Conservation (phyloP, 2,888 invertebrate species). For the Netelia inedita region DNA sequence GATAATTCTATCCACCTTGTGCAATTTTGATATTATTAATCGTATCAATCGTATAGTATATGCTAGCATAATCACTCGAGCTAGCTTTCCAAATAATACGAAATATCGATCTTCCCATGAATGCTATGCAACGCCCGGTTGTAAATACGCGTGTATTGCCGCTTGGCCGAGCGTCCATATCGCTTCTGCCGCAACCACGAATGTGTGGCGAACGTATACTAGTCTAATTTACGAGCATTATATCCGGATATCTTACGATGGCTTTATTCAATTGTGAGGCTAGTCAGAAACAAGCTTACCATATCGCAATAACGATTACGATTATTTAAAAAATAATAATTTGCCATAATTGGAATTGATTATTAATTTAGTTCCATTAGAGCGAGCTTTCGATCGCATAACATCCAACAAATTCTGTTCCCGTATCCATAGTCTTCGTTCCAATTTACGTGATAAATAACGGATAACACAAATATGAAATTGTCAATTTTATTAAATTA, state of each 20-base stretch:
- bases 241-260: slow-evolving; percentile 40
- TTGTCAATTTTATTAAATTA: too few relatives aligned
- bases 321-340: not conserved
- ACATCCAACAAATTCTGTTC: too few relatives aligned
- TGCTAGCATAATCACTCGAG: slow-evolving; percentile 32
- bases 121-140: slow-evolving; percentile 31
- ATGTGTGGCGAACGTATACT: slow-evolving; percentile 49
- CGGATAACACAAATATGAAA: too few relatives aligned
- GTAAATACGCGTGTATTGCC: slow-evolving; percentile 18
- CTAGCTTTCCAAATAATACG: slow-evolving; percentile 58
- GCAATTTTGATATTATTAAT: slow-evolving; percentile 48
- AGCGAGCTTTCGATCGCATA: too few relatives aligned
- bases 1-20: slow-evolving; percentile 34
- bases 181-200: slow-evolving; percentile 53
- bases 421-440: too few relatives aligned
- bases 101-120: slow-evolving; percentile 59
- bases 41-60: slow-evolving; percentile 50
- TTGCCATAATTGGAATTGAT: too few relatives aligned
- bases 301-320: slow-evolving; percentile 9
- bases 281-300: slow-evolving; percentile 3
- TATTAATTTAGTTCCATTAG: too few relatives aligned
- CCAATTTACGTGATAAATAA: too few relatives aligned
- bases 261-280: slow-evolving; percentile 53
- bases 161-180: slow-evolving; percentile 41
- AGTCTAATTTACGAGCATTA: slow-evolving; percentile 64